A percentile compares a stretch with the other conserved stretches of the same genome.
These are phyloP conservation scores for Monarcha castaneiventris DNA, from an alignment of 2,113 vertebrate species.

Conservation along the genomic window DNA sequence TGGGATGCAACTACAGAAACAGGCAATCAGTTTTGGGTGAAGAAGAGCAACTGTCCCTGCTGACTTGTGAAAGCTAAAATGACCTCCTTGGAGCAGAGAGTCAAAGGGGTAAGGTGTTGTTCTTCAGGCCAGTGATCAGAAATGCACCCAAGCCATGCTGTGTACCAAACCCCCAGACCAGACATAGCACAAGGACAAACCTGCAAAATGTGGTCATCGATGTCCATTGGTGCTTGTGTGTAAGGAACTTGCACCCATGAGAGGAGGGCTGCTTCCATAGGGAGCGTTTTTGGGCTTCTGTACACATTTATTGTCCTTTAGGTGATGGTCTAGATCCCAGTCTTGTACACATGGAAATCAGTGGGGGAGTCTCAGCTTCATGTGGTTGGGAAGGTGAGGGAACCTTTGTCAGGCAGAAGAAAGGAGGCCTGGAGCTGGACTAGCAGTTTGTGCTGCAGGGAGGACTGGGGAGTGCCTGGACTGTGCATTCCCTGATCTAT, in stretches of 20 bases:
- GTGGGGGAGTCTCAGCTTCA: background rate
- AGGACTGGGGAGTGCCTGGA: background rate
- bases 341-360: background rate
- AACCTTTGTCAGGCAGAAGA: background rate
- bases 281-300: background rate
- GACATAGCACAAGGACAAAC: background rate
- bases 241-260: background rate
- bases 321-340: background rate
- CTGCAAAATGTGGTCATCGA: background rate
- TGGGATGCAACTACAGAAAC: background rate
- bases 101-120: background rate
- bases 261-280: background rate
- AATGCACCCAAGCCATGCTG: background rate
- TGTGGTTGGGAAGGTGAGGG: background rate
- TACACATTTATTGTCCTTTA: background rate
- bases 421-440: background rate
- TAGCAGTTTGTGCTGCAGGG: background rate
- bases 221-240: background rate
- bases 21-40: background rate
- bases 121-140: background rate
- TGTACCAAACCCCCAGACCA: background rate
- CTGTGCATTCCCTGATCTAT: fast-evolving
- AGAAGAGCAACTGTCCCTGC: background rate
- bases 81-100: background rate
- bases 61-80: background rate